Evolutionary conservation across 92 coral and sea anemone genomes (phyloP), one percentile per base, ranked within the genome.

Genomic region (Bergia sp.): DNA sequence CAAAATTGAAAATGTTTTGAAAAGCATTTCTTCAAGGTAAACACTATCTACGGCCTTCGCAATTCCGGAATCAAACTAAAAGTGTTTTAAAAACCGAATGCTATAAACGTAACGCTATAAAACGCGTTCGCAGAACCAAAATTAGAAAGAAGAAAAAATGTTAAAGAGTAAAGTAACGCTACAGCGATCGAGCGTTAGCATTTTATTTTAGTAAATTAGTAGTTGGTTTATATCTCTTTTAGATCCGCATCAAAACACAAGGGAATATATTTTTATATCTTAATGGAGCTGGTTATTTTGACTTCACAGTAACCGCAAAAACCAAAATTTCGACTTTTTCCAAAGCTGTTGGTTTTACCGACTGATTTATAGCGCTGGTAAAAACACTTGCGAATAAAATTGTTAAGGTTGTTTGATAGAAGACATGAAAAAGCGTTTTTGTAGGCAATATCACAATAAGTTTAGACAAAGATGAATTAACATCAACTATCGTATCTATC

Each of bases 391-490:
- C 37, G 1, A 69, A 5, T 69, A 11, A 69, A 2, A 69, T 69
- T 69, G 75, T 69, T 11, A 69, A 69, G 75, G 37, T 69, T 69
- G 75, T 73, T 73, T 73, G 77, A 73, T 44, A 3, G 77, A 73
- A 37, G 77, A 41, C 55, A 76, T 76, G 80, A 18, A 76, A 39
- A 8, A 76, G 55, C 80, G 80, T 75, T 76, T 76, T 76, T 18
- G 53, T 41, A 42, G 80, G 55, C 50, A 76, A 73, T 73, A 73
- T 73, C 45, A 73, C 77, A 73, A 36, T 73, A 73, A 73, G 23
- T 73, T 73, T 73, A 41, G 80, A 76, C 55, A 42, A 76, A 76
- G 21, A 10, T 76, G 55, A 76, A 11, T 40, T 75, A 75, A 75
- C 79, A 75, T 75, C 53, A 75, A 75, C 79, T 41, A 40, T 75